Evolutionary conservation across 2,888 invertebrate genomes (phyloP).

Genomic region (Lithophane ornitopus): DNA sequence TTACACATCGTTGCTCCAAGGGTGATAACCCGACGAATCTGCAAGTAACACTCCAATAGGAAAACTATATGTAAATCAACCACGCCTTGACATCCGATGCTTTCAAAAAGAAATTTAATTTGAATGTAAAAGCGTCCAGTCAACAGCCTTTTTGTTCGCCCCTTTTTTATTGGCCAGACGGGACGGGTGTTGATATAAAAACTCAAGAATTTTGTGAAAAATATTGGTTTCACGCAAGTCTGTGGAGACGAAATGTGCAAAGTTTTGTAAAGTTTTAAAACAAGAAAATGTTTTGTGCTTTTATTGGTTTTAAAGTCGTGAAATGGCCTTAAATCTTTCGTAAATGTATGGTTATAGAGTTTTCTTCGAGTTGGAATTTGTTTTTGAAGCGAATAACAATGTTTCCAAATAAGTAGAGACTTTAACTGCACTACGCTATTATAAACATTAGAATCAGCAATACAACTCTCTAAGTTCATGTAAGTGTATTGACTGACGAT

Average conservation of each 20-base stretch:
- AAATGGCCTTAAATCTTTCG: not conserved
- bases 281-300: constrained; percentile 31
- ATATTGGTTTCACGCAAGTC: constrained; percentile 14
- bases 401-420: not conserved
- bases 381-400: not conserved
- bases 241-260: constrained; percentile 24
- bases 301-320: constrained; percentile 27
- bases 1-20: constrained; percentile 43
- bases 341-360: not conserved
- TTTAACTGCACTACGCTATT: not conserved
- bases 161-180: constrained; percentile 46
- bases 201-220: constrained; percentile 26
- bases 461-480: too few relatives aligned
- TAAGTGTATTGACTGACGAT: too few relatives aligned
- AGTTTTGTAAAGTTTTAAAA: constrained; percentile 30
- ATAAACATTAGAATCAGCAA: too few relatives aligned
- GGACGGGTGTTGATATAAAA: constrained; percentile 29
- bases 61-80: constrained; percentile 51
- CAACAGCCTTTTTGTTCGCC: constrained; percentile 44
- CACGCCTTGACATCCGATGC: constrained; percentile 35
- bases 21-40: constrained; percentile 46
- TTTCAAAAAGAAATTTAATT: constrained; percentile 53
- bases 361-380: not conserved
- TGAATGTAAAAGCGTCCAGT: constrained; percentile 54
- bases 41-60: constrained; percentile 41